Conservation (phyloP, 2,113 vertebrate species). For the Lepisosteus oculatus region DNA sequence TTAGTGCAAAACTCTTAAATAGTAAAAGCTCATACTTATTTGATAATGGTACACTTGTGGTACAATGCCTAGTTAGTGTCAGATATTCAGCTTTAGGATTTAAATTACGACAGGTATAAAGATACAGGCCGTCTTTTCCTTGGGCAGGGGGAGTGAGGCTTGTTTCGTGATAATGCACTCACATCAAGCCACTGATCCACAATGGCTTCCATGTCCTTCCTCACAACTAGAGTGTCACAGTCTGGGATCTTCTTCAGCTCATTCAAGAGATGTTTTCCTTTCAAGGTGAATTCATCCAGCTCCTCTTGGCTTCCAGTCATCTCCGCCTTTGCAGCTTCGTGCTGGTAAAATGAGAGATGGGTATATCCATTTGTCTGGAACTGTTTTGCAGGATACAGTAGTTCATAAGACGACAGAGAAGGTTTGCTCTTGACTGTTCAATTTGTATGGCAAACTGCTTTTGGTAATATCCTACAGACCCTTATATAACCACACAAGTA, state of each 20-base stretch:
- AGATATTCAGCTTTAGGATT: too few species aligned
- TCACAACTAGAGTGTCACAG: conserved; percentile 59
- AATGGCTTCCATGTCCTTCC: conserved; percentile 70
- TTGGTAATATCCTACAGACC: too few species aligned
- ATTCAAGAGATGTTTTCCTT: conserved; percentile 78
- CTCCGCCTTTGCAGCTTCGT: conserved; percentile 75
- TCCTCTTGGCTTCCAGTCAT: conserved; percentile 78
- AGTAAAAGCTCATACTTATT: too few species aligned
- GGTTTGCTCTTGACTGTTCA: too few species aligned
- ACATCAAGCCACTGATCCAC: conserved; percentile 91
- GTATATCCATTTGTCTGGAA: background rate
- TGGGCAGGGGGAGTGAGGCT: too few species aligned
- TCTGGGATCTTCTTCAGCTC: conserved; percentile 77
- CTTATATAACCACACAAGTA: too few species aligned
- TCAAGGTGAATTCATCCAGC: conserved; percentile 81
- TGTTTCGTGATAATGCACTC: conserved; percentile 41
- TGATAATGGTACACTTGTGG: too few species aligned
- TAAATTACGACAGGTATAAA: too few species aligned
- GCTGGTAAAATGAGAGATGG: conserved; percentile 64
- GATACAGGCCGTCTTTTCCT: too few species aligned
- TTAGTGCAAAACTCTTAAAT: too few species aligned
- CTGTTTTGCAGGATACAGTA: conserved; percentile 15
- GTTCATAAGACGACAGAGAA: conserved; percentile 34
- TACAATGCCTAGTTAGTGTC: too few species aligned
- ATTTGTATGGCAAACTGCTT: too few species aligned